These are phyloP conservation scores for Conomelus anceps DNA, from an alignment of 2,888 invertebrate genomes.

Conservation along the genomic window DNA sequence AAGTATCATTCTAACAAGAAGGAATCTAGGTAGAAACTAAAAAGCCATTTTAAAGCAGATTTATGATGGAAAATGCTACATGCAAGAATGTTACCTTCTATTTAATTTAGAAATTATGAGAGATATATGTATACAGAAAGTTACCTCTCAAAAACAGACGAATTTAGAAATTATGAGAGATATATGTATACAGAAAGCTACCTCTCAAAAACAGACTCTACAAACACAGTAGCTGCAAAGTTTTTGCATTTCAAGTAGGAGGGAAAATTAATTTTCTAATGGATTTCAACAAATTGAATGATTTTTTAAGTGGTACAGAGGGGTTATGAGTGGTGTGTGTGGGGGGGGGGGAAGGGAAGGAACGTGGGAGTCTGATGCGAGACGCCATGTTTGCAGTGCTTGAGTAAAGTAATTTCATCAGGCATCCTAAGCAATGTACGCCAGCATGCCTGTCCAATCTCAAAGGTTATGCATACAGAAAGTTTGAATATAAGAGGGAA, in stretches of 20 bases:
- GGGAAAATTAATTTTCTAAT: neutral
- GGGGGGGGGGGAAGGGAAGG: neutral
- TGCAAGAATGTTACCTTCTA: neutral
- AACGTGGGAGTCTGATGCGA: neutral
- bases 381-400: neutral
- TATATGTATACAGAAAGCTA: neutral
- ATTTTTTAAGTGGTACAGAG: neutral
- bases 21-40: neutral
- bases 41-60: neutral
- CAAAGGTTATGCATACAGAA: neutral
- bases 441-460: neutral
- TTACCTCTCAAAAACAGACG: neutral
- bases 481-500: neutral
- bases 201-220: neutral
- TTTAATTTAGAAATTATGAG: neutral
- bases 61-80: neutral
- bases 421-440: neutral
- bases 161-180: too few relatives aligned
- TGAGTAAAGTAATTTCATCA: neutral
- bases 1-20: too few relatives aligned
- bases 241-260: neutral
- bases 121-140: neutral
- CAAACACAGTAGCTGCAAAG: neutral
- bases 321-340: neutral
- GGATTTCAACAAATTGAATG: neutral